Conservation (phyloP, 2,888 invertebrate genomes). For the Drosophila histrio region DNA sequence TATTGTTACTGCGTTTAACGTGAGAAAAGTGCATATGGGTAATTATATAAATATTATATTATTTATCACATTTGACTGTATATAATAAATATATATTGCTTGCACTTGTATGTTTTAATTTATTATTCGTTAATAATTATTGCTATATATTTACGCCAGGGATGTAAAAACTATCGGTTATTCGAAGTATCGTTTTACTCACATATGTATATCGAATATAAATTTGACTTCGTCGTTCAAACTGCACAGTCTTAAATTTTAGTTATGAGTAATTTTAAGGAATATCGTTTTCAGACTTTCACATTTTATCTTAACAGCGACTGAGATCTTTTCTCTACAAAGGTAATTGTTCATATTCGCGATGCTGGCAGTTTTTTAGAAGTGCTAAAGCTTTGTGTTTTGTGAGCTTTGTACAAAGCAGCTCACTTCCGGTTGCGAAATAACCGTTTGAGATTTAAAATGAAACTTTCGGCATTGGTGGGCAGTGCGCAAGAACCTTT, state of each 20-base stretch:
- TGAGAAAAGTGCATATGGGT: constrained; percentile 33
- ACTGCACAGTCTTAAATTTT: not conserved
- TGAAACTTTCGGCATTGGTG: constrained; percentile 15
- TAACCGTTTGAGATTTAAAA: constrained; percentile 33
- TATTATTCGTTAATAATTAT: not conserved
- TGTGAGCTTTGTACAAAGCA: constrained; percentile 25
- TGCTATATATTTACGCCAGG: constrained; percentile 20
- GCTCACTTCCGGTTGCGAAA: constrained; percentile 10
- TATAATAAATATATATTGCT: not conserved
- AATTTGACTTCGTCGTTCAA: not conserved
- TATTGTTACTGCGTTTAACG: constrained; percentile 13
- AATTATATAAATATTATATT: constrained; percentile 13
- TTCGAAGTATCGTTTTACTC: not conserved
- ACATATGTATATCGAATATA: not conserved
- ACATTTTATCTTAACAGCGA: not conserved
- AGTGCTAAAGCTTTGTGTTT: not conserved
- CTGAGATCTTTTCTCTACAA: not conserved
- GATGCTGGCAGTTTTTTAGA: not conserved
- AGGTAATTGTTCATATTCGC: not conserved
- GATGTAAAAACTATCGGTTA: constrained; percentile 19
- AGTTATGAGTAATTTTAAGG: not conserved
- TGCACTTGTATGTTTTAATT: not conserved
- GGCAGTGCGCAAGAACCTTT: constrained; percentile 58
- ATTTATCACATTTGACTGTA: not conserved
- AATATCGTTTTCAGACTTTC: too few species aligned